Evolutionary conservation across 2,888 invertebrate species (phyloP).

Genomic region (Catotricha subobsoleta): DNA sequence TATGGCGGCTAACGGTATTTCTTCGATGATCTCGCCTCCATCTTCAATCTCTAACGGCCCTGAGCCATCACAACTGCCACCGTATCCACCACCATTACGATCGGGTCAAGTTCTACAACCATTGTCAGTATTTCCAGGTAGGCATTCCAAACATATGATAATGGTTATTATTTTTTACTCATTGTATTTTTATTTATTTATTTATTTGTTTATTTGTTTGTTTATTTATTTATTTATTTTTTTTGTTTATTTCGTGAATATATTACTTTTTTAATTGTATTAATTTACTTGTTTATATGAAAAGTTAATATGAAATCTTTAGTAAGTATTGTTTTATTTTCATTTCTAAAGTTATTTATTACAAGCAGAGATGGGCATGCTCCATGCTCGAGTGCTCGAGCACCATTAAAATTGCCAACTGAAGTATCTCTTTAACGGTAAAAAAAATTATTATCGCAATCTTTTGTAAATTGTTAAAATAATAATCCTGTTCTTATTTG

Average conservation of each 20-base stretch:
- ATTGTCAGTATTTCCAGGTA: constrained; percentile 32
- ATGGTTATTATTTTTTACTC: background rate
- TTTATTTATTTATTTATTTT: background rate
- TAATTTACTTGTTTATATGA: too few relatives aligned
- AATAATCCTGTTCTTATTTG: too few relatives aligned
- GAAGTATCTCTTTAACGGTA: too few relatives aligned
- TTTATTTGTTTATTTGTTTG: background rate
- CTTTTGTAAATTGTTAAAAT: too few relatives aligned
- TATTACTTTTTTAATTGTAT: too few relatives aligned
- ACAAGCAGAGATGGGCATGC: too few relatives aligned
- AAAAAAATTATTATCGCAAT: too few relatives aligned
- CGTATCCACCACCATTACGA: constrained; percentile 32
- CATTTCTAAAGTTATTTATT: too few relatives aligned
- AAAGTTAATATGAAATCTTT: too few relatives aligned
- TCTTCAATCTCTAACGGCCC: constrained; percentile 32
- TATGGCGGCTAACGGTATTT: constrained; percentile 31
- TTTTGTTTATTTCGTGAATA: background rate
- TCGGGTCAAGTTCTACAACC: constrained; percentile 32
- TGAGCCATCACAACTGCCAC: constrained; percentile 31
- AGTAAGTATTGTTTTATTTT: too few relatives aligned
- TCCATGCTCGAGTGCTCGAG: too few relatives aligned
- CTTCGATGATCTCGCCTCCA: constrained; percentile 32
- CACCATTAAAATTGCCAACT: too few relatives aligned
- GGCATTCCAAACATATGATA: constrained; percentile 5
- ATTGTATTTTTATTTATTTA: constrained; percentile 4